Evolutionary conservation across 2,888 invertebrate species (phyloP), one percentile per base, ranked within the genome.

Genomic region (Aproaerema taeniolella): DNA sequence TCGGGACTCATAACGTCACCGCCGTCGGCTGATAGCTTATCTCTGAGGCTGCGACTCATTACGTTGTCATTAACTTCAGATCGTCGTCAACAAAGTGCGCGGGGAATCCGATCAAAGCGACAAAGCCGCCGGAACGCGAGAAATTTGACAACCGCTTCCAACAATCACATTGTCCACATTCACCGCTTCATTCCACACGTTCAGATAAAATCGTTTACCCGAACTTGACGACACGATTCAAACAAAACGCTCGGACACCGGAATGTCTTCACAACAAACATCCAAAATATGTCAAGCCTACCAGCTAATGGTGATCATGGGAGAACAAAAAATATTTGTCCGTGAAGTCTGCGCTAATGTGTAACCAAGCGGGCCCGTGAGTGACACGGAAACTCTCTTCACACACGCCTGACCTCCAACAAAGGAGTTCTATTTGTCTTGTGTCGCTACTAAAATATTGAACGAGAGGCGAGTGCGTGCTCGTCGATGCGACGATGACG

Each of bases 371-470:
- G 64, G 54, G 67, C 49, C 65, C 61, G 58, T 60, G 76, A 68
- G 67, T 73, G 80, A 83, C 81, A 79, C 79, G 82, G 79, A 82
- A 83, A 82, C 79, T 79, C 78, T 81, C 77, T 78, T 79, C 79
- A 83, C 79, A 85, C 79, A 81, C 72, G 76, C 65, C 64, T 83
- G 83, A 80, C 83, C 82, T 72, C 76, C 79, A 77, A 80, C 83
- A 82, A 80, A 83, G 81, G 72, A 79, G 78, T 78, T 67, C 49
- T 85, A 68, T 86, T 85, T 85, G 75, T 59, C 56, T 71, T 76
- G 71, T 65, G 71, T 76, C 80, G 81, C 85, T 85, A 86, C 85
- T 85, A 85, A 82, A 85, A 85, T 85, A 85, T 85, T 85, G 78
- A 70, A 77, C 74, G 76, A 72, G 73, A 61, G 53, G 67, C 60